Conservation (phyloP, 2,113 vertebrate species). For the Sapajus apella region DNA sequence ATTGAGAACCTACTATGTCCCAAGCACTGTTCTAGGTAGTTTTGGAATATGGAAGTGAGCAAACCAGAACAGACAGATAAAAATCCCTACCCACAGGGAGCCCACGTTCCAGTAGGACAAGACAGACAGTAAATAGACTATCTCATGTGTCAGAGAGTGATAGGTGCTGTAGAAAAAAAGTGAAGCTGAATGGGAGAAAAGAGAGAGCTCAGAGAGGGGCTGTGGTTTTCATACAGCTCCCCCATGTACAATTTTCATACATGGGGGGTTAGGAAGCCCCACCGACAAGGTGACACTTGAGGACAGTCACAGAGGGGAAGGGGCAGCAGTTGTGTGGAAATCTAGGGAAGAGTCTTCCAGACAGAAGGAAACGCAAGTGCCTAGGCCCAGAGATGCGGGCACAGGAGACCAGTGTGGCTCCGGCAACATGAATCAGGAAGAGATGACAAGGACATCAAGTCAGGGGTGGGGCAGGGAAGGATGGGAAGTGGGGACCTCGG, state of each 20-base stretch:
- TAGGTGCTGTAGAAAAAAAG: neutral
- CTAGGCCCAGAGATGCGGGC: no score
- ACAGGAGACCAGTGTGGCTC: no score
- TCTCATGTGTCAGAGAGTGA: rapidly evolving
- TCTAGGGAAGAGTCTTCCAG: neutral
- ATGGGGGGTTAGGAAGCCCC: neutral
- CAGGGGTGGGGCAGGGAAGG: neutral
- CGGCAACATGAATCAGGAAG: neutral
- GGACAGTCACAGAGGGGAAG: neutral
- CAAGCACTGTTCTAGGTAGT: neutral
- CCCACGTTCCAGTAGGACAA: neutral
- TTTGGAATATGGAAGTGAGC: neutral
- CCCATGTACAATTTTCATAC: neutral
- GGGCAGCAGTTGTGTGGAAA: rapidly evolving
- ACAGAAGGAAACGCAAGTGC: neutral
- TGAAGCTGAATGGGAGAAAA: neutral
- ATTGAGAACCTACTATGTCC: neutral
- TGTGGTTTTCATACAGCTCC: no score
- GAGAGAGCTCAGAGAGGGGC: neutral
- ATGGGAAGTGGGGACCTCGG: neutral
- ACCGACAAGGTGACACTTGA: neutral
- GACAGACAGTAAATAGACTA: neutral
- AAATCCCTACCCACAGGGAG: neutral
- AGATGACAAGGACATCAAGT: neutral
- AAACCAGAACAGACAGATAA: neutral